Evolutionary conservation across 1,140 invertebrate genomes (phyloP).

Genomic region (Penaeus vannamei): DNA sequence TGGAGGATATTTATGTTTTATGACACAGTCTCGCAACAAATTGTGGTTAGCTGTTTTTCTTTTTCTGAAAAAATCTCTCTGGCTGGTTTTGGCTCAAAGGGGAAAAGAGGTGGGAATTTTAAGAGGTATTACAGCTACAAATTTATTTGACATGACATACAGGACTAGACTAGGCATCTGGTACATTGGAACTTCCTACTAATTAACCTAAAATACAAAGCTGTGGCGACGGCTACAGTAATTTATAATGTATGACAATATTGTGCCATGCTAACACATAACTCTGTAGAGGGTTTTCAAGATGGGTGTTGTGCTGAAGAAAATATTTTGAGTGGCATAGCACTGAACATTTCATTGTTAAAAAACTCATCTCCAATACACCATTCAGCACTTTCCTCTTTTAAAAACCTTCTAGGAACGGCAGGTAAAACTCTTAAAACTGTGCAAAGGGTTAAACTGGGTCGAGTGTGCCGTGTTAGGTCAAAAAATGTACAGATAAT

Average conservation of each 20-base stretch:
- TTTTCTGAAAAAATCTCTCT: conserved; percentile 12
- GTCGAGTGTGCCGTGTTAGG: no score
- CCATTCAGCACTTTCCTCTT: no score
- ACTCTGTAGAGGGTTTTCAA: neutral
- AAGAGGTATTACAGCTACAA: conserved; percentile 49
- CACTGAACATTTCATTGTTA: no score
- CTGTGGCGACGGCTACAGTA: conserved; percentile 35
- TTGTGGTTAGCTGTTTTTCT: neutral
- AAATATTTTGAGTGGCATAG: no score
- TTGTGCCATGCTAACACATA: conserved; percentile 25
- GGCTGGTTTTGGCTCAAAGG: conserved; percentile 8
- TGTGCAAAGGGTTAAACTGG: no score
- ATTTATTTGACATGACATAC: conserved; percentile 63
- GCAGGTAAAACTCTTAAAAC: no score
- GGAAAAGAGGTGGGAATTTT: conserved; percentile 34
- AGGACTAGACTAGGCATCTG: conserved; percentile 57
- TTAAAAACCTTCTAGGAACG: no score
- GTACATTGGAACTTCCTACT: conserved; percentile 47
- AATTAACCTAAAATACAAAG: conserved; percentile 43
- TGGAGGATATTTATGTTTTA: neutral
- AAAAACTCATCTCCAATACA: no score
- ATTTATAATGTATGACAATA: conserved; percentile 30
- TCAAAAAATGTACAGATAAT: no score
- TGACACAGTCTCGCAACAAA: conserved; percentile 8
- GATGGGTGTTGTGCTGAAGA: no score